phyloP scores from a whole-genome alignment of 1,140 invertebrate genomes.

The Lithobius niger region DNA sequence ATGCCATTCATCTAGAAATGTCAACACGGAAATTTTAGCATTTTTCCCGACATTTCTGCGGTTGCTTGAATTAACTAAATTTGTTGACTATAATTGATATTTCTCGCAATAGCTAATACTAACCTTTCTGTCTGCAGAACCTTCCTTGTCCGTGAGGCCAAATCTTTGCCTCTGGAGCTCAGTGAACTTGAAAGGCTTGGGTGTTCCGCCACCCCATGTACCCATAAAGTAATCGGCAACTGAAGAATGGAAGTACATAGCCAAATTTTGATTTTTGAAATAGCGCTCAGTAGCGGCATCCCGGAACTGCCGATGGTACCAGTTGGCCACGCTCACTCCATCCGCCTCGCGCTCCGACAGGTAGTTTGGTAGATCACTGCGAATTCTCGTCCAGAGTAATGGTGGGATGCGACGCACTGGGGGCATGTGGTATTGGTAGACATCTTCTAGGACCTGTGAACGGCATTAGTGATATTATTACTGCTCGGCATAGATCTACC shows the following conservation, averaged over 20 bases:
- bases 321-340: conserved; percentile 91
- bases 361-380: conserved; percentile 90
- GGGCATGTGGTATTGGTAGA: conserved; percentile 96
- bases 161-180: conserved; percentile 83
- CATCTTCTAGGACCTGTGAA: conserved; percentile 66
- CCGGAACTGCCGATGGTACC: conserved; percentile 94
- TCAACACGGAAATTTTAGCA: no score
- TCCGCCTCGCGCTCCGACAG: conserved; percentile 91
- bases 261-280: conserved; percentile 94
- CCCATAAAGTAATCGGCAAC: conserved; percentile 96
- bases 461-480: not conserved
- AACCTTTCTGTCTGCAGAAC: conserved; percentile 81
- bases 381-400: conserved; percentile 84
- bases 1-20: no score
- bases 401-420: conserved; percentile 89
- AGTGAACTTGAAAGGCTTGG: conserved; percentile 92
- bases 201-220: conserved; percentile 83
- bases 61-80: no score
- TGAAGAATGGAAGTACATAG: conserved; percentile 89
- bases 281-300: conserved; percentile 87
- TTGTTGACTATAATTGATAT: no score
- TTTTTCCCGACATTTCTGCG: no score
- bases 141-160: conserved; percentile 60
- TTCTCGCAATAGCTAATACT: no score
- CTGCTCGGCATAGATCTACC: no score